Evolutionary conservation across 2,113 vertebrate species (phyloP), one percentile per base, ranked within the genome.

Genomic region (Cyprinodon variegatus): DNA sequence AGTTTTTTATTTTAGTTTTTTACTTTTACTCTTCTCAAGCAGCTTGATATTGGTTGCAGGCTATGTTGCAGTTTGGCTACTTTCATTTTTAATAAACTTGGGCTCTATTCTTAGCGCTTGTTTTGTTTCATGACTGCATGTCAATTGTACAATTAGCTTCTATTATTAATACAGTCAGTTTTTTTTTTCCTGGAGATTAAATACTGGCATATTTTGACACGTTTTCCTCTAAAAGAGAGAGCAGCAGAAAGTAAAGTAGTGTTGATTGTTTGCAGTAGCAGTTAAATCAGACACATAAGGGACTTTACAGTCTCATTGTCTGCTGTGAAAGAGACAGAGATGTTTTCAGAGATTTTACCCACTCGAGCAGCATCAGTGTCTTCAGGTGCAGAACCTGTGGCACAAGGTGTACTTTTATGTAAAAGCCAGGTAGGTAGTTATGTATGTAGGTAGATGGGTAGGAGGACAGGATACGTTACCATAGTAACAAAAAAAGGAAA

Each of bases 401-500:
- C 85, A 80, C 64, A 69, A 81, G 86, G 86, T 90, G 87, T 87
- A 80, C 88, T 88, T 85, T 85, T 74, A 89, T 78, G 85, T 91
- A 83, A 79, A 81, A 78, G 73, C 74, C 83, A 84, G 85, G 83
- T 76, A 80, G 83, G 68, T 71, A 82, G 82, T 62, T 60, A 90
- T 17, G 39, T 65, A 65, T 20, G 41, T 66, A 66, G 64, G 68
- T 65, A 85, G 29, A 29, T 29, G 29, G 86, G 84, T 75, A 72
- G 85, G 62, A 74, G 90, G 91, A 91, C 84, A 86, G 85, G 86
- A 86, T 89, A 79, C 50, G 94, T 94, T 94, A 92, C 94, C 94
- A 95, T 95, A 93, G 94, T 94, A 95, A 94, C 94, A 93, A 80
- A 60, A 65, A 83, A 90, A 91, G 87, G 85, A 85, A 91, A 91